phyloP scores from a whole-genome alignment of 2,888 invertebrate genomes.

The Drosophila pullipes region DNA sequence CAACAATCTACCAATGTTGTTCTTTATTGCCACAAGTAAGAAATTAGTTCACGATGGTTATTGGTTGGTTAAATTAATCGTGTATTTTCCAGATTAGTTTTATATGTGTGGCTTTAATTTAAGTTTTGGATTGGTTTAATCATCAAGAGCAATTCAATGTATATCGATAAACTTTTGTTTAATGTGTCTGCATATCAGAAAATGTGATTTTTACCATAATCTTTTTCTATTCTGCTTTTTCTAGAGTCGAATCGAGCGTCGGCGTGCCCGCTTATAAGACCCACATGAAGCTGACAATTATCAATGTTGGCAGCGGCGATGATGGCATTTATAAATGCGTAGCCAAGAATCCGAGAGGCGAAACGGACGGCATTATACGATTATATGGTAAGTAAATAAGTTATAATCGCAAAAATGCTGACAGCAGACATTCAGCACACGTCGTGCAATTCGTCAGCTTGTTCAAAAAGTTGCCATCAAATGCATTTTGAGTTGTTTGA shows the following conservation, averaged over 20 bases:
- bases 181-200: background rate
- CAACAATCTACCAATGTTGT: background rate
- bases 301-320: constrained; percentile 91
- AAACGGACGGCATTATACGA: constrained; percentile 95
- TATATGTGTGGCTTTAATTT: background rate
- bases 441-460: constrained; percentile 32
- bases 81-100: background rate
- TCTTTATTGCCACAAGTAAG: background rate
- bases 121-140: background rate
- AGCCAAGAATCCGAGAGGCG: constrained; percentile 94
- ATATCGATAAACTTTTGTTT: background rate
- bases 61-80: background rate
- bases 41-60: background rate
- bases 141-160: background rate
- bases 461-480: constrained; percentile 46
- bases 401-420: background rate
- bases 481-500: constrained; percentile 58
- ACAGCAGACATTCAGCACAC: constrained; percentile 23
- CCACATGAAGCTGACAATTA: constrained; percentile 94
- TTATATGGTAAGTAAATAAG: constrained; percentile 91
- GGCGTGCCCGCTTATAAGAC: constrained; percentile 92
- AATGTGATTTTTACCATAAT: background rate
- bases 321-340: constrained; percentile 94
- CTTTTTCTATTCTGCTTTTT: background rate
- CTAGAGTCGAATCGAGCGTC: constrained; percentile 88